Base-by-base conservation (phyloP, 1,140 invertebrate genomes). In the Zaprionus inermis region DNA sequence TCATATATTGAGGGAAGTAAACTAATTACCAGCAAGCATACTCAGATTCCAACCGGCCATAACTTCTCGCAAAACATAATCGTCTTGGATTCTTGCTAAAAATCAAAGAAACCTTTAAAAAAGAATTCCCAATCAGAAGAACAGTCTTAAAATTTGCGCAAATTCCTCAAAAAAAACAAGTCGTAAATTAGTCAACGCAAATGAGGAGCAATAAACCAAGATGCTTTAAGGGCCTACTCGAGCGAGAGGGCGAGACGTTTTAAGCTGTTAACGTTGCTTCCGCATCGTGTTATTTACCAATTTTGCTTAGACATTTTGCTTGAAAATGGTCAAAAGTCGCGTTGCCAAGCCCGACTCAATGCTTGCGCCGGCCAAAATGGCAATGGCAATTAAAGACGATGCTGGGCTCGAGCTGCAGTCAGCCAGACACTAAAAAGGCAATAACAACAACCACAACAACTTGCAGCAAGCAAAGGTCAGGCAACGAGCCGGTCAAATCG, bases 361-460 rank as follows among this genome's bases (percentile, higher is more conserved):
- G 30, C 30, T 5, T 7, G 30, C 4, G 3, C 20, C n/a, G 49
- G 77, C 56, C 59, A 44, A 85, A 79, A 86, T 78, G 81, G 70
- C 82, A 86, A 81, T 64, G 77, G 79, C 79, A 86, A 86, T 86
- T 86, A 86, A 85, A 73, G 79, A 69, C 44, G 44, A 73, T 70
- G 63, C 69, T 41, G 57, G 38, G 56, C 63, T 14, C 16, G 38
- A 65, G 54, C 41, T 34, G 46, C 58, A 9, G 44, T 32, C 22
- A 44, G 38, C 6, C 36, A 70, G 44, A 41, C 72, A 78, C 65
- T 70, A 74, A 78, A 78, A 78, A 78, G 18, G 32, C 57, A 80
- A 73, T 49, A 77, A 56, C 46, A 30, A 20, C 56, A 28, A 28
- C 46, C 18, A 20, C 56, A 56, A 63, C 54, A 57, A 32, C 60